A percentile compares a stretch with the other conserved stretches of the same genome.
These are phyloP conservation scores for Panagrolaimus sp. DNA, from an alignment of 1,140 invertebrate genomes.

Conservation along the genomic window DNA sequence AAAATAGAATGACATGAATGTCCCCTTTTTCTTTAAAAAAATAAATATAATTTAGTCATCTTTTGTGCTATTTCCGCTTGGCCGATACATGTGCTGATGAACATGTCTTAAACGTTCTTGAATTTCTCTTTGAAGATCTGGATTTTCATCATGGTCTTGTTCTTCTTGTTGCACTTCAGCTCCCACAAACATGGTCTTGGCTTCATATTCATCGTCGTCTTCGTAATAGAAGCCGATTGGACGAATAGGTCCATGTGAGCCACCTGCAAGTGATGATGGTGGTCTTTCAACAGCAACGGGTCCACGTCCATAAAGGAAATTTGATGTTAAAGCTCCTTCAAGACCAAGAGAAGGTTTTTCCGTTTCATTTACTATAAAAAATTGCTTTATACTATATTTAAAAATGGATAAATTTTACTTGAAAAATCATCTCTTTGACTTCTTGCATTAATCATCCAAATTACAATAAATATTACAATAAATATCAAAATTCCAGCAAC, in stretches of 20 bases:
- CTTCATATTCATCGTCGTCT: conserved; percentile 45
- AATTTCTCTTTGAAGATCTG: conserved; percentile 24
- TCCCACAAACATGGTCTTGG: conserved; percentile 45
- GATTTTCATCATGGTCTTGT: background rate
- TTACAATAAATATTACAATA: conserved; percentile 23
- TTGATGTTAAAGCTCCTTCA: conserved; percentile 20
- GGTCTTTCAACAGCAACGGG: background rate
- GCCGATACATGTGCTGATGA: conserved; percentile 47
- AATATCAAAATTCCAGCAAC: conserved; percentile 35
- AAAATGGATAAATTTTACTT: conserved; percentile 30
- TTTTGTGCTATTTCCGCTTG: conserved; percentile 2
- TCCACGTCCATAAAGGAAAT: conserved; percentile 44
- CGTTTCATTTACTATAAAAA: background rate
- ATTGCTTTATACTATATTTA: background rate
- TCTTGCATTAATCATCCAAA: conserved; percentile 51
- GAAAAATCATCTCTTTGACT: conserved; percentile 27
- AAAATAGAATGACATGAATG: too few relatives aligned
- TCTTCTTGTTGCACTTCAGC: conserved; percentile 17
- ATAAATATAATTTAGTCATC: background rate
- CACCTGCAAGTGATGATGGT: background rate
- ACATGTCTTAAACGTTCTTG: conserved; percentile 43
- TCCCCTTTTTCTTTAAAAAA: too few relatives aligned
- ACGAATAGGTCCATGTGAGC: conserved; percentile 21
- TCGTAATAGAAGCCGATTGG: conserved; percentile 45
- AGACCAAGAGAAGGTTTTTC: background rate